Base-by-base conservation (phyloP, 2,113 vertebrate species). In the Phoenicopterus ruber region DNA sequence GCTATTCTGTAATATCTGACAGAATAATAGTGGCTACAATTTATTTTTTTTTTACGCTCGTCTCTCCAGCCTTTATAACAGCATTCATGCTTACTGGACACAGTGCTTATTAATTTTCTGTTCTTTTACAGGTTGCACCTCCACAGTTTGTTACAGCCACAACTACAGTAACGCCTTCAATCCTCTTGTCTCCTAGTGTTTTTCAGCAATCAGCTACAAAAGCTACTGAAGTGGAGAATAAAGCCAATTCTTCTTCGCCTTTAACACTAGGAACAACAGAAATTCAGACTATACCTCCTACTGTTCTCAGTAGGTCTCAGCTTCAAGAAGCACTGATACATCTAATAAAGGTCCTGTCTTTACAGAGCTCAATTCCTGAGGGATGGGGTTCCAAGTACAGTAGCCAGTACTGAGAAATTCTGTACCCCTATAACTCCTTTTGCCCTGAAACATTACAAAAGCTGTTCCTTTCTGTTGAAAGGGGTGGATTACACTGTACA, bases 241-340 rank as follows among this genome's bases (percentile, higher is more conserved):
- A 98, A 95, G 89, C 93, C 66, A 57, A 32, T 90, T 96, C 98
- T 72, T 92, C 99, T 55, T 98, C 98, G 7, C 91, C 98, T 82
- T 84, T 97, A 85, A 97, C 98, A 17, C 92, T 98, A 63, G 98
- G 96, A 76, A 81, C 95, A 50, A 72, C 93, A 76, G 99, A 99
- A 90, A 81, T 95, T 80, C 98, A 96, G 46, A 83, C 94, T 86
- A 84, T 96, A 90, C 97, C 98, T 72, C 96, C 98, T 80, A 86
- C 98, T 42, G 88, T 98, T 93, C 99, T 99, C 97, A 99, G 97
- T 97, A 99, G 98, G 97, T 97, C 98, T 79, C 99, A 99, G 97
- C 98, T 99, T 87, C 99, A 99, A 70, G 99, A 99, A 70, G 98
- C 99, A 11, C 96, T 99, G 84, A 98, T 99, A 89, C 98, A 99